A percentile compares a stretch with the other conserved stretches of the same genome.
phyloP scores from a whole-genome alignment of 2,888 invertebrate species.

The Pheosia gnoma region DNA sequence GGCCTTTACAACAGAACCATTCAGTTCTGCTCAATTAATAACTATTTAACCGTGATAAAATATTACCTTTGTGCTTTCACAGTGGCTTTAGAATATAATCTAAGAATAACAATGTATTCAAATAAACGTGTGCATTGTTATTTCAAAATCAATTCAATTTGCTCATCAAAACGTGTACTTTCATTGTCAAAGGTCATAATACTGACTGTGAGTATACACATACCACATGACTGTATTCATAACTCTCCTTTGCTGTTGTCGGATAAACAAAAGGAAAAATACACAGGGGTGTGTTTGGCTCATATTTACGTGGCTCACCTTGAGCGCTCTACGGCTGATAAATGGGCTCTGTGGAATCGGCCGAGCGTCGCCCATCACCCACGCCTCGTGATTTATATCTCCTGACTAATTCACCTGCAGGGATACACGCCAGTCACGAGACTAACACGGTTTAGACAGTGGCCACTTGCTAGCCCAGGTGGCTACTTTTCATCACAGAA shows the following conservation, averaged over 20 bases:
- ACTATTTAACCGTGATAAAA: not conserved
- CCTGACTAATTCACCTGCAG: slow-evolving; percentile 1
- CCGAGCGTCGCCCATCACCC: slow-evolving; percentile 1
- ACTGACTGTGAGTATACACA: too few species aligned
- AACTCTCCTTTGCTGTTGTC: not conserved
- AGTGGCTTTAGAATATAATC: too few species aligned
- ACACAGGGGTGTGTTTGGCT: not conserved
- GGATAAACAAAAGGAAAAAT: not conserved
- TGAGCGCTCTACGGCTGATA: not conserved
- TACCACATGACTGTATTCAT: too few species aligned
- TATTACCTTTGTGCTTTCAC: not conserved
- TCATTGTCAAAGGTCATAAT: too few species aligned
- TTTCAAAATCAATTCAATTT: too few species aligned
- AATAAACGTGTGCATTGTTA: too few species aligned
- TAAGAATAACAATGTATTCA: too few species aligned
- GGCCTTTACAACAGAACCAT: not conserved
- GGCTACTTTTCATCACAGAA: not conserved
- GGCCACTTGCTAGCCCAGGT: not conserved
- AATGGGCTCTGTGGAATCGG: not conserved
- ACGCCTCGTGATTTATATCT: not conserved
- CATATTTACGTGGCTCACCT: not conserved
- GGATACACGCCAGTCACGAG: not conserved
- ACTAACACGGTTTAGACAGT: not conserved
- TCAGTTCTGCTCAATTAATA: not conserved
- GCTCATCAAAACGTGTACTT: too few species aligned